Conservation (phyloP, 2,888 invertebrate genomes). For the Pherbina coryleti region DNA sequence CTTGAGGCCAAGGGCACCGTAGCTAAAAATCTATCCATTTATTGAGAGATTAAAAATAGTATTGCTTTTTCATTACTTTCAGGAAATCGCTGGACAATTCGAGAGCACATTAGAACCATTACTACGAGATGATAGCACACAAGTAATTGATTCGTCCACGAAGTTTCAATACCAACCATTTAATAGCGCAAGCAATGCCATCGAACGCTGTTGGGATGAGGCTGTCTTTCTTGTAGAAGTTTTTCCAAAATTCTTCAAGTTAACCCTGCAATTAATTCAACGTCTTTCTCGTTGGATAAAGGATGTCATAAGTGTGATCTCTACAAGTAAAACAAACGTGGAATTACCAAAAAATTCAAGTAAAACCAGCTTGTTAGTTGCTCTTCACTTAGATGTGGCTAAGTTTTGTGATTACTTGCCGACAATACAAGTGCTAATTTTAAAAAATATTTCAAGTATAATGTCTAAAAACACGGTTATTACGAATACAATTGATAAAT, state of each 20-base stretch:
- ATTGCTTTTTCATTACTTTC: not conserved
- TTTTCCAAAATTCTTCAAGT: conserved; percentile 88
- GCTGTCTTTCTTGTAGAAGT: conserved; percentile 84
- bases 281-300: conserved; percentile 83
- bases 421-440: conserved; percentile 76
- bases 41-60: not conserved
- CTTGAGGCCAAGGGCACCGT: too few species aligned
- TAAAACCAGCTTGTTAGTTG: conserved; percentile 56
- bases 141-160: conserved; percentile 30
- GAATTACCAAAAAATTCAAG: conserved; percentile 48
- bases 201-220: conserved; percentile 80
- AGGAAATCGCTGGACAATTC: conserved; percentile 82
- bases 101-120: conserved; percentile 61
- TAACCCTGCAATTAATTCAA: conserved; percentile 85
- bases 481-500: conserved; percentile 56
- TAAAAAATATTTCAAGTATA: conserved; percentile 70
- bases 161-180: conserved; percentile 64
- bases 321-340: conserved; percentile 43
- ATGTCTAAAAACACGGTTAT: conserved; percentile 46
- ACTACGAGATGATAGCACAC: conserved; percentile 51
- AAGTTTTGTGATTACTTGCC: conserved; percentile 57
- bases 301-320: conserved; percentile 67
- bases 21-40: too few species aligned
- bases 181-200: conserved; percentile 71
- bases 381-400: conserved; percentile 58